Base-by-base conservation (phyloP, 2,888 invertebrate species). In the Drosophila paramelanica region DNA sequence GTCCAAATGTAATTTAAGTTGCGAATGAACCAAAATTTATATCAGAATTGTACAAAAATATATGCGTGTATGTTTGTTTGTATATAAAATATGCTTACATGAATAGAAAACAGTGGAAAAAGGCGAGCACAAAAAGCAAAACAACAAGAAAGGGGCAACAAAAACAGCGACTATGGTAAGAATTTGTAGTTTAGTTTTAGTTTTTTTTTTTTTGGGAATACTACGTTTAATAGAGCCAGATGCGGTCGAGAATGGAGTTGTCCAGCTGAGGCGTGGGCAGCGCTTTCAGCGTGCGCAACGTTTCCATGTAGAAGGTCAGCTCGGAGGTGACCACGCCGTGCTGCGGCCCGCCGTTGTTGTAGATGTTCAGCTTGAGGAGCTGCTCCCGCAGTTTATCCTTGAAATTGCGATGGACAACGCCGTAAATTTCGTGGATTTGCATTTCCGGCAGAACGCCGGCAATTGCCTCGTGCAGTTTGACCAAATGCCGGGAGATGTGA, bases 321-420 rank as follows among this genome's bases (percentile, higher is more conserved):
- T 98, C 98, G 8, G 97, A 96, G 38, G 97, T 97, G n/a, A 98
- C 98, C 57, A 97, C 95, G 43, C 98, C 98, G 91, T 98, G 98
- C 91, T 98, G 97, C 2, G 98, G 98, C 50, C 98, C 98, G n/a
- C 98, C 98, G 93, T 98, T 97, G 82, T 98, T 98, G 61, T 96
- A 95, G 79, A 99, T 97, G 90, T 97, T 97, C 94, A 98, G 95
- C 92, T 95, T 96, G 3, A 95, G 91, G 79, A 99, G 93, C 91
- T 97, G 97, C 87, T 97, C 96, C 92, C 97, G 94, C 80, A 98
- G 93, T 90, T 96, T 96, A 79, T 95, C 95, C 93, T 98, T 97
- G 91, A 99, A 98, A 86, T 96, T 96, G 90, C 95, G 95, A 93
- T 98, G 96, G 55, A 97, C 95, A 87, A 95, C 95, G 82, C 95